A percentile compares a stretch with the other conserved stretches of the same genome.
phyloP scores from a whole-genome alignment of 1,140 invertebrate genomes.

The Drosophila orena region DNA sequence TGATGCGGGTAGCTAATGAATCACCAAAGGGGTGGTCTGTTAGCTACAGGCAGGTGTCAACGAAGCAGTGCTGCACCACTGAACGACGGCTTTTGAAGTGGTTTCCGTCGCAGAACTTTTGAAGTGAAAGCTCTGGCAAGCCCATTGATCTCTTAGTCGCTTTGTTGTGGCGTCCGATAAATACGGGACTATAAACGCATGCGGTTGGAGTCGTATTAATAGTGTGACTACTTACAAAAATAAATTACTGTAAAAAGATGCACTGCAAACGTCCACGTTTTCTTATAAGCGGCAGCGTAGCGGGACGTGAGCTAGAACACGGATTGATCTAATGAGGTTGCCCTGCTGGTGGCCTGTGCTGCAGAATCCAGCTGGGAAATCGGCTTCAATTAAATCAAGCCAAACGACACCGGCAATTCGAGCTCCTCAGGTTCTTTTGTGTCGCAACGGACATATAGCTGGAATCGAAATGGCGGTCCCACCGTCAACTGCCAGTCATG shows the following conservation, averaged over 20 bases:
- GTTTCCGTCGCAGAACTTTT: slow-evolving; percentile 59
- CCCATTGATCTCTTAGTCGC: slow-evolving; percentile 71
- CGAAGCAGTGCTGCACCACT: slow-evolving; percentile 54
- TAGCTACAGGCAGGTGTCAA: slow-evolving; percentile 66
- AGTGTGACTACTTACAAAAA: slow-evolving; percentile 3
- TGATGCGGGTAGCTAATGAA: slow-evolving; percentile 65
- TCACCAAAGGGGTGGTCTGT: slow-evolving; percentile 4
- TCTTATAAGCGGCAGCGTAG: neutral
- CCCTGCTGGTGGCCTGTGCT: slow-evolving; percentile 32
- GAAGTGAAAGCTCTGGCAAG: slow-evolving; percentile 38
- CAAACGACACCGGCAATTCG: slow-evolving; percentile 72
- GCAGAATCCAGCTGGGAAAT: slow-evolving; percentile 72
- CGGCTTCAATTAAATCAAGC: slow-evolving; percentile 80
- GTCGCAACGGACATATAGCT: slow-evolving; percentile 22
- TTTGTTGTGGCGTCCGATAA: slow-evolving; percentile 67
- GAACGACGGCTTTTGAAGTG: slow-evolving; percentile 76
- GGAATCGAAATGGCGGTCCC: slow-evolving; percentile 26
- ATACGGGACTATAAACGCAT: slow-evolving; percentile 26
- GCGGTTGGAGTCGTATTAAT: too few species aligned
- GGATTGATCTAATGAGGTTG: slow-evolving; percentile 71
- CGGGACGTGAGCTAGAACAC: neutral
- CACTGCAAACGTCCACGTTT: neutral
- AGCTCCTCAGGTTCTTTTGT: slow-evolving; percentile 62
- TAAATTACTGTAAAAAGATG: neutral
- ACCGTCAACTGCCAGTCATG: slow-evolving; percentile 7